Percentiles rank a stretch among this genome's conserved stretches.
These are phyloP conservation scores for Pseudochaenichthys georgianus DNA, from an alignment of 2,797 vertebrate genomes.

Conservation along the genomic window DNA sequence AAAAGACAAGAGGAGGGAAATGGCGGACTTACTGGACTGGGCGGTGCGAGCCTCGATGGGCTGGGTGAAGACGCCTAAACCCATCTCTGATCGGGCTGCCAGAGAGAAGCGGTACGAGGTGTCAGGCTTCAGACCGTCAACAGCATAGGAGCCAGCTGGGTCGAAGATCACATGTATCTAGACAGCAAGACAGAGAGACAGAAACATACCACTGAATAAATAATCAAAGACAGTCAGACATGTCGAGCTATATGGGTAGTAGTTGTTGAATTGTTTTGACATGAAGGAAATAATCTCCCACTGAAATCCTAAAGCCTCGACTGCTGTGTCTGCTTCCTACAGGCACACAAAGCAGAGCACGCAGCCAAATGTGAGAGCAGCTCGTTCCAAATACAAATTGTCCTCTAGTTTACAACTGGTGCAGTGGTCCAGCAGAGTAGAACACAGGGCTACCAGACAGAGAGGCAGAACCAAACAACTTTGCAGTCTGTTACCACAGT, in stretches of 20 bases:
- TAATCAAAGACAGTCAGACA: constrained; percentile 1
- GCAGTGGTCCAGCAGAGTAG: constrained; percentile 41
- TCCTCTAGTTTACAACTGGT: constrained; percentile 40
- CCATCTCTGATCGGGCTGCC: constrained; percentile 93
- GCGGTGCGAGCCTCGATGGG: constrained; percentile 91
- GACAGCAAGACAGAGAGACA: constrained; percentile 37
- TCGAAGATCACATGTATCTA: constrained; percentile 91
- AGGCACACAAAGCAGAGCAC: constrained; percentile 11
- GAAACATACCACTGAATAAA: constrained; percentile 11
- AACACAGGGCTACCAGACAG: constrained; percentile 32
- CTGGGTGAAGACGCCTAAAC: constrained; percentile 93
- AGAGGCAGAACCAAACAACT: constrained; percentile 27
- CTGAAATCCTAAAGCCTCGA: constrained; percentile 20
- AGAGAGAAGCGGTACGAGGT: constrained; percentile 92
- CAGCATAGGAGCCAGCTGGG: constrained; percentile 89
- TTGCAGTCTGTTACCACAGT: constrained; percentile 43
- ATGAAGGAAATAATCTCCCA: constrained; percentile 8
- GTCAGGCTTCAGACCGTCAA: constrained; percentile 93
- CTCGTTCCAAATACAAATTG: constrained; percentile 31
- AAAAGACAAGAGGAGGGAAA: constrained; percentile 14
- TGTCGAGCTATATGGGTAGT: neutral
- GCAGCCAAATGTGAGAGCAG: constrained; percentile 20
- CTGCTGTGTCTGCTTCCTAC: constrained; percentile 7
- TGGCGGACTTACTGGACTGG: constrained; percentile 93
- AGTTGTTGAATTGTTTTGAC: constrained; percentile 12